Conservation (phyloP, 2,113 vertebrate genomes). For the Ia io region DNA sequence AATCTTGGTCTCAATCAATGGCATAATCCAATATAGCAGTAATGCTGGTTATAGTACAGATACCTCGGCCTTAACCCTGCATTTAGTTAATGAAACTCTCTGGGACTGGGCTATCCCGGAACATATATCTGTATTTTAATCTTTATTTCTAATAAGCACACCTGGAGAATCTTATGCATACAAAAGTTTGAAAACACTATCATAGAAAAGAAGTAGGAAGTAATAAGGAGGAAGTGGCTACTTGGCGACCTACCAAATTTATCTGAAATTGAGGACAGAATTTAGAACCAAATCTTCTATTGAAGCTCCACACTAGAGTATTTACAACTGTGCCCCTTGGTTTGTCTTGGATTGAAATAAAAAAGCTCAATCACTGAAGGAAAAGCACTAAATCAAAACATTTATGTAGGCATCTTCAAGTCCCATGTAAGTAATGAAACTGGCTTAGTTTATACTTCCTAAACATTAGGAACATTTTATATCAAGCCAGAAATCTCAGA, state of each 20-base stretch:
- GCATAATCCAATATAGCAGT: neutral
- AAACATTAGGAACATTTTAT: neutral
- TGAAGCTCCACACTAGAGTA: neutral
- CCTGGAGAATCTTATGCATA: neutral
- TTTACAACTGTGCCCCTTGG: neutral
- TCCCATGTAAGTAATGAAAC: neutral
- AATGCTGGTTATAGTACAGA: neutral
- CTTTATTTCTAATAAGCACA: neutral
- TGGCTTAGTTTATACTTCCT: neutral
- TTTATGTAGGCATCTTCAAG: neutral
- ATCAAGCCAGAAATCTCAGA: neutral
- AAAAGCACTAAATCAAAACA: slow-evolving; percentile 21
- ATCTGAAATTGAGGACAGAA: neutral
- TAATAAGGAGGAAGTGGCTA: neutral
- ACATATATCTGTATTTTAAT: neutral
- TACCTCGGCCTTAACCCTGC: neutral
- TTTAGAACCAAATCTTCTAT: neutral
- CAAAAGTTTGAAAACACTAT: neutral
- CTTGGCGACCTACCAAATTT: neutral
- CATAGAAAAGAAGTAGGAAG: neutral
- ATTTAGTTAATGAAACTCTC: neutral
- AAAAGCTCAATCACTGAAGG: neutral
- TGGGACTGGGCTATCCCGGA: neutral
- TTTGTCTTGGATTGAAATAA: neutral
- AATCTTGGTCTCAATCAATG: neutral